phyloP scores from a whole-genome alignment of 2,797 vertebrate species.

The Phaenicophaeus curvirostris region DNA sequence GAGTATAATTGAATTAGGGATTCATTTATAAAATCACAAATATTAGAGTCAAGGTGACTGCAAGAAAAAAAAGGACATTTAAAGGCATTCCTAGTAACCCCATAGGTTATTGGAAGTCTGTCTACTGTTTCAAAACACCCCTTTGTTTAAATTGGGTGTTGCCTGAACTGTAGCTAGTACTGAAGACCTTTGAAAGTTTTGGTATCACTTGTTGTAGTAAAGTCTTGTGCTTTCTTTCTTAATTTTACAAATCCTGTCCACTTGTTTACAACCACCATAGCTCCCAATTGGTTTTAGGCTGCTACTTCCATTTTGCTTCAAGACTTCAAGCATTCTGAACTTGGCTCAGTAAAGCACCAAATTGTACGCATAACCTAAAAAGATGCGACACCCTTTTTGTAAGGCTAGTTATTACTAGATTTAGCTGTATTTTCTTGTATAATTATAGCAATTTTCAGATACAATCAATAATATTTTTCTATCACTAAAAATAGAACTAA shows the following conservation, averaged over 20 bases:
- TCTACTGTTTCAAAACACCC: too few species aligned
- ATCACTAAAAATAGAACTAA: background rate
- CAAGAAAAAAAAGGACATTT: background rate
- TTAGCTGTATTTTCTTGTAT: background rate
- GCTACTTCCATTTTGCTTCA: background rate
- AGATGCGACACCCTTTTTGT: background rate
- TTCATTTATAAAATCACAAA: background rate
- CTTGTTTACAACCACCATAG: background rate
- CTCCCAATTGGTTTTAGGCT: background rate
- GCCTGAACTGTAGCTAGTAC: background rate
- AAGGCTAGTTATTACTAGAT: background rate
- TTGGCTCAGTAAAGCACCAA: background rate
- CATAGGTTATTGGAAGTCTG: background rate
- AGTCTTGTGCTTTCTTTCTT: background rate
- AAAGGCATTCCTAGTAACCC: background rate
- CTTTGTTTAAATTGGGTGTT: background rate
- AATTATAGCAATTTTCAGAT: background rate
- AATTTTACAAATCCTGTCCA: background rate
- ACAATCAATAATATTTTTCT: background rate
- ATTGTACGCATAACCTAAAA: background rate
- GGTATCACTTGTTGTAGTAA: fast-evolving
- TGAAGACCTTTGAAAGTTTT: background rate
- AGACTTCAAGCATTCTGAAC: background rate
- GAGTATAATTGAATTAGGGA: background rate
- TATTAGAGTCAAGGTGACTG: background rate